Evolutionary conservation across 2,888 invertebrate species (phyloP).

Genomic region (Celastrina argiolus): DNA sequence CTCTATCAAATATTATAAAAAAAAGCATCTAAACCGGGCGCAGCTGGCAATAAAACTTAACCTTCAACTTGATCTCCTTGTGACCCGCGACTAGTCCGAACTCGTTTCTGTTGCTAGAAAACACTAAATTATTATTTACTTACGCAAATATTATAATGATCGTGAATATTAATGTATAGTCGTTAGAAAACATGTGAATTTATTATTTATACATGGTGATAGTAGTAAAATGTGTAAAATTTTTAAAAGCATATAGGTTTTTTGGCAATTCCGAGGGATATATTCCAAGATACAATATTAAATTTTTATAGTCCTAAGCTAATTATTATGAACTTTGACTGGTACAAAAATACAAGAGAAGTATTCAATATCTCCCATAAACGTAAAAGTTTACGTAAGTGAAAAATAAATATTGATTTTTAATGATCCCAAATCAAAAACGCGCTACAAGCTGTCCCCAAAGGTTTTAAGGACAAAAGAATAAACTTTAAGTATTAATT

Average conservation of each 20-base stretch:
- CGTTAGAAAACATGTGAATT: neutral
- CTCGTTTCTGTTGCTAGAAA: neutral
- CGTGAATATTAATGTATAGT: neutral
- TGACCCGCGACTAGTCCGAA: neutral
- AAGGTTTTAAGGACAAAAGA: neutral
- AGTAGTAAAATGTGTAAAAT: neutral
- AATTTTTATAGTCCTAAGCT: too few relatives aligned
- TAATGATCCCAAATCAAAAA: neutral
- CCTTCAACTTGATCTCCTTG: constrained; percentile 10
- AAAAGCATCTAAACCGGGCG: neutral
- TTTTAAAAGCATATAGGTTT: too few relatives aligned
- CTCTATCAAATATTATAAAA: too few relatives aligned
- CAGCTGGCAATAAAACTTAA: neutral
- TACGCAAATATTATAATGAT: neutral
- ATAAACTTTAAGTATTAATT: neutral
- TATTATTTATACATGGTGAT: neutral
- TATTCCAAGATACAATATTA: too few relatives aligned
- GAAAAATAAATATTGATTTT: neutral
- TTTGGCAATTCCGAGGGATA: too few relatives aligned
- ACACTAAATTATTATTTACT: neutral
- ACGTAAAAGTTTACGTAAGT: neutral
- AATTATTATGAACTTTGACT: too few relatives aligned
- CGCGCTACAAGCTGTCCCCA: neutral
- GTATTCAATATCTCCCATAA: too few relatives aligned
- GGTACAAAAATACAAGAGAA: too few relatives aligned